Evolutionary conservation across 2,113 vertebrate species (phyloP), one percentile per base, ranked within the genome.

Genomic region (Crypturellus undulatus): DNA sequence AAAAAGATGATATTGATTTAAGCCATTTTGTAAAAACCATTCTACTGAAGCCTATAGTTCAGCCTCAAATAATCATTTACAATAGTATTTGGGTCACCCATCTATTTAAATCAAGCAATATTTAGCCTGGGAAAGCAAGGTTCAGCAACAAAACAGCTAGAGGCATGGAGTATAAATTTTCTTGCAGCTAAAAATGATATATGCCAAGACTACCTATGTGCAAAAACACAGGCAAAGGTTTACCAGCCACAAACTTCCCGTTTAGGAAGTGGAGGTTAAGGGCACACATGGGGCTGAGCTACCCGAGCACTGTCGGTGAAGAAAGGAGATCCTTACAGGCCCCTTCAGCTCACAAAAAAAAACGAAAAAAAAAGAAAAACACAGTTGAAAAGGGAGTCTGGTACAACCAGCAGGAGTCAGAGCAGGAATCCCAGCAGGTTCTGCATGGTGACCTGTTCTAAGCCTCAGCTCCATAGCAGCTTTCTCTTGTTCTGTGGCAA

Each of bases 41-140:
- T 93, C 72, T 24, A 49, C 52, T 86, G 42, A n/a, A 83, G 51
- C 70, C 79, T 85, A 30, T 84, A 51, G 36, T 92, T 92, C 72
- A 93, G 60, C 77, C 85, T 78, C 36, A 24, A 92, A 75, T 80
- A 92, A 75, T 60, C 85, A 63, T 52, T 83, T 64, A 59, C 26
- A 13, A 16, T 10, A 69, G 67, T 69, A 93, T 85, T 73, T 93
- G 82, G 76, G 79, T 95, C 94, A 92, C 24, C 68, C 9, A 24
- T 63, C 85, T 96, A 80, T 92, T 93, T 93, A 94, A 96, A 93
- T 49, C 54, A 49, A 56, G 73, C n/a, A 24, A 68, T 63, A 12
- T 34, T 93, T 87, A 77, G 59, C 21, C 32, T 3, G 5, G 51
- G 64, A 92, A 68, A 70, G 38, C 56, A 67, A 16, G 32, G 28